These are phyloP conservation scores for Nasonia longicornis DNA, from an alignment of 1,140 invertebrate genomes.

Conservation along the genomic window DNA sequence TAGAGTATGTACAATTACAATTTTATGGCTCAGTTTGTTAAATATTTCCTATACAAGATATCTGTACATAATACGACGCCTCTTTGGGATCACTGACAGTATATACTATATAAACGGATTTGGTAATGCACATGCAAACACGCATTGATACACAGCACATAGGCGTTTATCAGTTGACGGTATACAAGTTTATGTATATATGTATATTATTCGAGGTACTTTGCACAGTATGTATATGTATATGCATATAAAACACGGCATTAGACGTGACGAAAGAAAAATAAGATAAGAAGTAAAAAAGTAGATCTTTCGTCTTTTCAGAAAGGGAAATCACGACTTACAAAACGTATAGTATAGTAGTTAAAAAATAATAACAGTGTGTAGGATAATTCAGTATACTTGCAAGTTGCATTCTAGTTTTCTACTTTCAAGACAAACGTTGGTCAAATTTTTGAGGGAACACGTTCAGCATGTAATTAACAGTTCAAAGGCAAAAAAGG, in stretches of 20 bases:
- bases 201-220: not conserved
- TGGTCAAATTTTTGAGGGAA: not conserved
- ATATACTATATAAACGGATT: constrained; percentile 16
- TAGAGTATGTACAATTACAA: not conserved
- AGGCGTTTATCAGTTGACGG: constrained; percentile 5
- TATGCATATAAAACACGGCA: not conserved
- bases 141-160: constrained; percentile 31
- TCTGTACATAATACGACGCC: constrained; percentile 41
- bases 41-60: not conserved
- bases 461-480: not conserved
- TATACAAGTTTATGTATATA: constrained; percentile 13
- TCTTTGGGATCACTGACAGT: constrained; percentile 5
- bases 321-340: constrained; percentile 5
- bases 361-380: not conserved
- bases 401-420: constrained; percentile 35
- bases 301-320: not conserved
- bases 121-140: constrained; percentile 42
- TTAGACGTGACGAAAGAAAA: constrained; percentile 12
- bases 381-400: constrained; percentile 11
- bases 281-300: constrained; percentile 5
- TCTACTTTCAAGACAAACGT: constrained; percentile 20
- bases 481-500: not conserved
- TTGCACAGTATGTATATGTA: not conserved
- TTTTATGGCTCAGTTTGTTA: not conserved
- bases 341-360: not conserved